Base-by-base conservation (phyloP, 2,113 vertebrate genomes). In the Actenoides hombroni region DNA sequence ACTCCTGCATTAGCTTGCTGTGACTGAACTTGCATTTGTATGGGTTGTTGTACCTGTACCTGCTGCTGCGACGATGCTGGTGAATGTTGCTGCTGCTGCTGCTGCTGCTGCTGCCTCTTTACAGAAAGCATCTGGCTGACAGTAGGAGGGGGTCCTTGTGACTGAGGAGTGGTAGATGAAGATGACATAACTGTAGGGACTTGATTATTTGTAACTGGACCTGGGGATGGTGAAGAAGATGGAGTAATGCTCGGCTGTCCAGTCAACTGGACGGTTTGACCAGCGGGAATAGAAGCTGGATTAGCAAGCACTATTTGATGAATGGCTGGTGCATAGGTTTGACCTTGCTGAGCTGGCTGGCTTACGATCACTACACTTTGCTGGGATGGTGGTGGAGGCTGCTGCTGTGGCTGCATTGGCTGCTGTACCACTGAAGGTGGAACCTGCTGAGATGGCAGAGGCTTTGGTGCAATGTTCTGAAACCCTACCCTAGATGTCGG, bases 231-330 rank as follows among this genome's bases (percentile, higher is more conserved):
- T 54, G 98, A 98, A 74, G 98, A 98, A 39, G 97, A 98, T 83
- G 99, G 98, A 97, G 99, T 97, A 86, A 98, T 95, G 94, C 96
- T 98, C 17, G 99, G 97, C 79, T 99, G 99, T 54, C 99, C 99
- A 48, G 99, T 95, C 95, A 99, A 95, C 97, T 99, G 99, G 94
- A 99, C 98, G 94, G 99, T 97, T 88, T 99, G 99, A 83, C 98
- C 97, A 77, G 98, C 82, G 8, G 99, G 98, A 97, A 99, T 95
- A 95, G 98, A 95, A 81, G 99, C 97, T 92, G 99, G 98, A 97
- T 99, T 99, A 97, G 99, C 96, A 67, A 99, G 98, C 96, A 99
- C 99, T 39, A 99, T 99, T 96, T 99, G 99, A 97, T 99, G 99
- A 97, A 99, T 99, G 97, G 99, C 99, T 82, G 99, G 99, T 97